A percentile compares a stretch with the other conserved stretches of the same genome.
These are phyloP conservation scores for Actinia tenebrosa DNA, from an alignment of 64 coral and sea anemone genomes.

Conservation along the genomic window DNA sequence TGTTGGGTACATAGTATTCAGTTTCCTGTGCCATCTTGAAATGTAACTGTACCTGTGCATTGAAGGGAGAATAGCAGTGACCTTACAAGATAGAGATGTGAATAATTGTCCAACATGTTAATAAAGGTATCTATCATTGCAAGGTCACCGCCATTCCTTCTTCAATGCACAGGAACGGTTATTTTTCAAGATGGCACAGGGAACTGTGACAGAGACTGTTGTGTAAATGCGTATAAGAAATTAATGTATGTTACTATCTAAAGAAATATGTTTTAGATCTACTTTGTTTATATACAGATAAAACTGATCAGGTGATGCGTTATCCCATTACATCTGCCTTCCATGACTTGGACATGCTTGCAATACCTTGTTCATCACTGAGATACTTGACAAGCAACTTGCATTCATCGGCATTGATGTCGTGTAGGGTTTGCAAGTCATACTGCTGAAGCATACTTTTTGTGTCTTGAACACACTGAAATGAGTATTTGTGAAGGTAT, in stretches of 20 bases:
- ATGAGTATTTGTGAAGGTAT: constrained; percentile 2
- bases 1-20: no score
- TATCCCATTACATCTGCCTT: constrained; percentile 40
- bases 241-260: background rate
- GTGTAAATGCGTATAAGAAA: background rate
- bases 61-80: no score
- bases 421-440: constrained; percentile 35
- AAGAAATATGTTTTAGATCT: background rate
- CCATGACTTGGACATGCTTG: constrained; percentile 57
- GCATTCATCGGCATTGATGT: constrained; percentile 63
- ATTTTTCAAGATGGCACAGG: no score
- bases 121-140: no score
- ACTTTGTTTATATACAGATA: constrained; percentile 2
- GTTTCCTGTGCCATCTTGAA: no score
- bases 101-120: no score
- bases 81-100: no score
- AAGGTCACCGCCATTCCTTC: no score
- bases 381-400: constrained; percentile 82
- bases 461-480: constrained; percentile 80
- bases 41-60: no score
- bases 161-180: no score
- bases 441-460: constrained; percentile 57
- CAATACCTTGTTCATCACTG: constrained; percentile 67
- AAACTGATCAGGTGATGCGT: background rate
- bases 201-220: no score